A percentile compares a stretch with the other conserved stretches of the same genome.
Evolutionary conservation across 2,113 vertebrate genomes (phyloP).

Genomic region (Todiramphus saurophagus): DNA sequence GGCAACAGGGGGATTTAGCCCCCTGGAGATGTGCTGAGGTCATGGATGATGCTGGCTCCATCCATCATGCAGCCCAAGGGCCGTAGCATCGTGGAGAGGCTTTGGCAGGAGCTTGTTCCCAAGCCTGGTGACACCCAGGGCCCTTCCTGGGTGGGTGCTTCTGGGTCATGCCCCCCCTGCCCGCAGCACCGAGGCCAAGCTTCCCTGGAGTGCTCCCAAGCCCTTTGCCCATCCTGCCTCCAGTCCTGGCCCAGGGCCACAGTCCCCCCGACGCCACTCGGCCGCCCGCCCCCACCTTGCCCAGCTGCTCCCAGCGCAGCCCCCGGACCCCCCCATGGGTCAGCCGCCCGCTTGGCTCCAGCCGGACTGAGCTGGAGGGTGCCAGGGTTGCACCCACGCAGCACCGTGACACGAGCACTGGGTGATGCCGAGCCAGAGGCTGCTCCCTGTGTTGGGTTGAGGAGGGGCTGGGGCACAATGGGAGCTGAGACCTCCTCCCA

Average conservation of each 20-base stretch:
- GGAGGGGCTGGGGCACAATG: not conserved
- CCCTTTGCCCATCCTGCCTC: not conserved
- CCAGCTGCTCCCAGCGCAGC: not conserved
- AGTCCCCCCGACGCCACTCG: fast-evolving
- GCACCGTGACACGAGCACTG: fast-evolving
- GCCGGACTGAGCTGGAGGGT: fast-evolving
- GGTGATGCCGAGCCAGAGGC: not conserved
- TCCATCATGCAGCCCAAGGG: fast-evolving
- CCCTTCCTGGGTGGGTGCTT: fast-evolving
- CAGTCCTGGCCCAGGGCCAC: not conserved
- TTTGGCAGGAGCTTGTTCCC: not conserved
- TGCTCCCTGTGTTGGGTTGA: not conserved
- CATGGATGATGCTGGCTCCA: not conserved
- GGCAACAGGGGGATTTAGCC: fast-evolving
- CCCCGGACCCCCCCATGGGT: not conserved
- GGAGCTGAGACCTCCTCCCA: not conserved
- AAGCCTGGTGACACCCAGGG: not conserved
- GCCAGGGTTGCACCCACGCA: fast-evolving
- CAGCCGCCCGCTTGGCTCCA: not conserved
- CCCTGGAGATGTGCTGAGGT: fast-evolving
- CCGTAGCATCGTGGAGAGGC: not conserved
- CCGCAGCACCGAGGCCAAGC: fast-evolving
- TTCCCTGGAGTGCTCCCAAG: not conserved
- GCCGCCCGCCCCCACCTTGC: not conserved
- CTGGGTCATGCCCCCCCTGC: fast-evolving